Conservation (phyloP, 1,140 invertebrate species). For the Apocrypta bakeri region DNA sequence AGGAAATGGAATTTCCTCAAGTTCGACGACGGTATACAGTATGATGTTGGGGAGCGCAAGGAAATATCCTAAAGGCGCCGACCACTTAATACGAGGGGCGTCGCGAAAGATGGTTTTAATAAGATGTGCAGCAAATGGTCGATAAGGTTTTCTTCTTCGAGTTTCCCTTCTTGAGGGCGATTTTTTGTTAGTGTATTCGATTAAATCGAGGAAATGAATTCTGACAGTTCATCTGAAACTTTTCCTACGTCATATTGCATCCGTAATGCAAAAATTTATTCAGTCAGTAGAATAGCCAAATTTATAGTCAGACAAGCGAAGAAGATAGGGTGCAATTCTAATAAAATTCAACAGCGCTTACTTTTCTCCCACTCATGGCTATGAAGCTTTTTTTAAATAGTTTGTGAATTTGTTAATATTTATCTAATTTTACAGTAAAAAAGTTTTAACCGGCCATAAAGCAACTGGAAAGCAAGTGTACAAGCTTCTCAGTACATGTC, state of each 20-base stretch:
- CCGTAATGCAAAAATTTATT: background rate
- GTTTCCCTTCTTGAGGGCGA: background rate
- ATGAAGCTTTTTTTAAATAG: background rate
- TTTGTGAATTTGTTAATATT: background rate
- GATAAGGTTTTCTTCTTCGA: background rate
- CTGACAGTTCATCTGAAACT: background rate
- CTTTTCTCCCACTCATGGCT: background rate
- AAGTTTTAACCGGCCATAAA: background rate
- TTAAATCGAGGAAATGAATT: background rate
- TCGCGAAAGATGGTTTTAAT: constrained; percentile 2
- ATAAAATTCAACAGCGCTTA: background rate
- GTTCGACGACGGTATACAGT: background rate
- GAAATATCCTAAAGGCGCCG: constrained; percentile 22
- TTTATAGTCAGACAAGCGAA: too few species aligned
- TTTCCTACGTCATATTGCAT: background rate
- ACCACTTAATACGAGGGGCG: background rate
- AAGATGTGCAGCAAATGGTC: background rate
- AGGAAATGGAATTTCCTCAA: constrained; percentile 17
- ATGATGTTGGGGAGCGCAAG: background rate
- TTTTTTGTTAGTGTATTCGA: background rate
- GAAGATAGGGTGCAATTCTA: background rate
- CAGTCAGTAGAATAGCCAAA: background rate
- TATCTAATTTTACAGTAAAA: background rate
- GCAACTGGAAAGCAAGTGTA: background rate
- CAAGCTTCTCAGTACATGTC: background rate